phyloP scores from a whole-genome alignment of 2,888 invertebrate species.

The Gonocerus acuteangulatus region DNA sequence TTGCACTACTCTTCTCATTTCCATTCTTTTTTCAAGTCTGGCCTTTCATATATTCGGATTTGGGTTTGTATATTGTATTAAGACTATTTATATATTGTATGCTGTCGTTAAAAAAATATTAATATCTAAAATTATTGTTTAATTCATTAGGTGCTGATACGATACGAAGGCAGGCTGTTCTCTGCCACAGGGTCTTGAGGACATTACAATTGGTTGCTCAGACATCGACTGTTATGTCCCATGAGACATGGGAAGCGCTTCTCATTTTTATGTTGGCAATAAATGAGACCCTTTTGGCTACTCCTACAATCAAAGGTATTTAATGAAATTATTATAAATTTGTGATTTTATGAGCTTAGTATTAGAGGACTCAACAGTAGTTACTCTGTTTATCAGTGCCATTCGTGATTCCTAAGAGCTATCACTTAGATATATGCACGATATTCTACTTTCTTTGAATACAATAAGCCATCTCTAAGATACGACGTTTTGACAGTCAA shows the following conservation, averaged over 20 bases:
- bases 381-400: too few species aligned
- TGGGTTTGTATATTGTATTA: constrained; percentile 54
- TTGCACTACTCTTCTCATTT: constrained; percentile 26
- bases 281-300: constrained; percentile 82
- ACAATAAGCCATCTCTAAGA: too few species aligned
- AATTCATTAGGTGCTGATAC: constrained; percentile 55
- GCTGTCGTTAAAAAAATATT: neutral
- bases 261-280: constrained; percentile 80
- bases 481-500: too few species aligned
- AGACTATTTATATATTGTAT: neutral
- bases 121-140: neutral
- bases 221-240: constrained; percentile 64
- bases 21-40: constrained; percentile 62
- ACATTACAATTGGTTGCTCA: constrained; percentile 74
- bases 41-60: constrained; percentile 79
- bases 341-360: too few species aligned
- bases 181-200: constrained; percentile 83
- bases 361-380: too few species aligned
- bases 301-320: constrained; percentile 76
- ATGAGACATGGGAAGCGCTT: constrained; percentile 85
- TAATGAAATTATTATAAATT: neutral
- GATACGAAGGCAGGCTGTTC: constrained; percentile 85
- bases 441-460: too few species aligned
- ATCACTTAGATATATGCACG: too few species aligned
- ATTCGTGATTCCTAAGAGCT: too few species aligned